phyloP scores from a whole-genome alignment of 2,797 vertebrate species.

The Synaphobranchus kaupii region DNA sequence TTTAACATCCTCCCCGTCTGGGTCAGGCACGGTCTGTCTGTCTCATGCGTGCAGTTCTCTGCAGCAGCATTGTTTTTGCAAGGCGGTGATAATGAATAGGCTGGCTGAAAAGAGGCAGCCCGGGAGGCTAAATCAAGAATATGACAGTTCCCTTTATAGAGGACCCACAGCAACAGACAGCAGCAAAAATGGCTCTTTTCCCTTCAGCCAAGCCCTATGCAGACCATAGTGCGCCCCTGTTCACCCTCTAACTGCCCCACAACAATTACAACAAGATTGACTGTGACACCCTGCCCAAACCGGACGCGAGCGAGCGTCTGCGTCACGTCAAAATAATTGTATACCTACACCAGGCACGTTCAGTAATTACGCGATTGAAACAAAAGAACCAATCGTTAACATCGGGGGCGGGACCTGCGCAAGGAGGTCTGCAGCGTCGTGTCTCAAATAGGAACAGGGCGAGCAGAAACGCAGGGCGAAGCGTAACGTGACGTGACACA shows the following conservation, averaged over 20 bases:
- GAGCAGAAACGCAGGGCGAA: too few relatives aligned
- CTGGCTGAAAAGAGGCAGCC: background rate
- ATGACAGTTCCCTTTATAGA: background rate
- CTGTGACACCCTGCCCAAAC: too few relatives aligned
- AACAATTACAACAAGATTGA: background rate
- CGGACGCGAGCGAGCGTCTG: too few relatives aligned
- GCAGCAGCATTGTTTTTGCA: background rate
- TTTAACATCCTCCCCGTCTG: slow-evolving; percentile 15
- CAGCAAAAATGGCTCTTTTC: background rate
- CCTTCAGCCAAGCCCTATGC: background rate
- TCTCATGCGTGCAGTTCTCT: slow-evolving; percentile 17
- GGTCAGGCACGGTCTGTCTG: slow-evolving; percentile 15
- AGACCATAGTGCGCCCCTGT: background rate
- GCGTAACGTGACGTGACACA: too few relatives aligned
- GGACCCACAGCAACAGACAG: background rate
- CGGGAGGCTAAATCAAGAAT: slow-evolving; percentile 2
- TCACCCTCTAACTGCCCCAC: background rate
- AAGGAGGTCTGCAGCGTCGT: too few relatives aligned
- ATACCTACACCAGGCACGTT: too few relatives aligned
- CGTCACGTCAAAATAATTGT: too few relatives aligned
- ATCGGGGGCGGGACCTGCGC: too few relatives aligned
- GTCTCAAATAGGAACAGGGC: too few relatives aligned
- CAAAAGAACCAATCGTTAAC: too few relatives aligned
- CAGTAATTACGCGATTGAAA: too few relatives aligned
- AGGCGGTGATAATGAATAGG: background rate